phyloP scores from a whole-genome alignment of 2,113 vertebrate species.

The Elanus axillaris region DNA sequence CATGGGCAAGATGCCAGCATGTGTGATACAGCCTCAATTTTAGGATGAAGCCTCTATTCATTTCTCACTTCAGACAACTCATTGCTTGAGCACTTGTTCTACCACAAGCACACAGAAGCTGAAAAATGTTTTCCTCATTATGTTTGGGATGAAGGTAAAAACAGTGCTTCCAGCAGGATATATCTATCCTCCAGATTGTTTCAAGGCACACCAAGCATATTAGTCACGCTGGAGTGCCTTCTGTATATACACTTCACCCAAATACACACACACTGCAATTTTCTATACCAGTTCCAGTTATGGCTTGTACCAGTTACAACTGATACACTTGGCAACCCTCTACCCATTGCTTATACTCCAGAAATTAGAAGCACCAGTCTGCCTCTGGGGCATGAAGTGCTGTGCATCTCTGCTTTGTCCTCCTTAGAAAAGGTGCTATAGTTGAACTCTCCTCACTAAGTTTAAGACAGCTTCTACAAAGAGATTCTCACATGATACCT shows the following conservation, averaged over 20 bases:
- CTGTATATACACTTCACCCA: background rate
- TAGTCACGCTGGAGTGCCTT: background rate
- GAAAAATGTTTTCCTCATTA: background rate
- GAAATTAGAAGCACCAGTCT: background rate
- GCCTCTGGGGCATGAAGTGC: background rate
- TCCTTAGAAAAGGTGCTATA: background rate
- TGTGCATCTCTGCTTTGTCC: background rate
- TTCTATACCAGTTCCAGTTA: background rate
- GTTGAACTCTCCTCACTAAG: background rate
- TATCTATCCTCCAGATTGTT: background rate
- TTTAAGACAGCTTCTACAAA: background rate
- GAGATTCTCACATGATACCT: fast-evolving
- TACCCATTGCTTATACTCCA: background rate
- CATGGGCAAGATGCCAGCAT: fast-evolving
- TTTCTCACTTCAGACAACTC: background rate
- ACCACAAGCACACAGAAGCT: background rate
- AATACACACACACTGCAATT: background rate
- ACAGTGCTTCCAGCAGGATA: background rate
- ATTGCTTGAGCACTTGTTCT: background rate
- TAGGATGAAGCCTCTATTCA: background rate
- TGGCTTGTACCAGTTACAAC: background rate
- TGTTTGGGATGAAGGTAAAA: background rate
- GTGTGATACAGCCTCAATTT: too few species aligned
- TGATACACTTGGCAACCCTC: too few species aligned
- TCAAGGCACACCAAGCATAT: background rate